Base-by-base conservation (phyloP, 2,888 invertebrate species). In the Nycteola revayana region DNA sequence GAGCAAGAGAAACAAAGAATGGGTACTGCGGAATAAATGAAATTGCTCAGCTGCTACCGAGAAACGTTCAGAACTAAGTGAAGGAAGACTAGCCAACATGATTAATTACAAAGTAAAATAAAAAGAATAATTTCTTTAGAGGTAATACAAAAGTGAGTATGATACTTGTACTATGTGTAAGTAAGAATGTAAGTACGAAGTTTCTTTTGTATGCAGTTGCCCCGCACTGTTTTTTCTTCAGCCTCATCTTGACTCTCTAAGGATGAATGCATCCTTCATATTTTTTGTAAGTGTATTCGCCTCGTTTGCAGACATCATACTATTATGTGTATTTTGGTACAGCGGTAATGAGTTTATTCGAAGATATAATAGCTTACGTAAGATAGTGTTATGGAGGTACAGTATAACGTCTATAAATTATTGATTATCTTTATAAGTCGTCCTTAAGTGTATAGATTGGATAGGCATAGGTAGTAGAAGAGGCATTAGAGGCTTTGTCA, bases 31-130 rank as follows among this genome's bases (percentile, higher is more conserved):
- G 60, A 65, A 73, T 70, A 72, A 73, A 70, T 72, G 62, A 67
- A 72, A 69, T 70, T 66, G 55, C 64, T 71, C 68, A 72, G 66
- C 66, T 66, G 49, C 42, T 57, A 46, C 52, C 49, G 52, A 57
- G 58, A 57, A 71, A 44, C 57, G 52, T 44, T 56, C 60, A 51
- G 58, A 58, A 47, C 59, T 56, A 55, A 65, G 56, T 62, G 61
- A 66, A 60, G 61, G 50, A 60, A 59, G 58, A 61, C 50, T 55
- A 60, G 49, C 60, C 62, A 60, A 66, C 66, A 66, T 75, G 74
- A 75, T 75, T 75, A 75, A 75, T 75, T 70, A 68, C 65, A 52
- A 57, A 64, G 61, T 66, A 63, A 65, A 69, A 71, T 68, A 69
- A 54, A 50, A 58, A 44, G 43, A 50, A 54, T 58, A 23, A 50